A percentile compares a stretch with the other conserved stretches of the same genome.
Conservation (phyloP, 2,888 invertebrate genomes). For the Busseola fusca region DNA sequence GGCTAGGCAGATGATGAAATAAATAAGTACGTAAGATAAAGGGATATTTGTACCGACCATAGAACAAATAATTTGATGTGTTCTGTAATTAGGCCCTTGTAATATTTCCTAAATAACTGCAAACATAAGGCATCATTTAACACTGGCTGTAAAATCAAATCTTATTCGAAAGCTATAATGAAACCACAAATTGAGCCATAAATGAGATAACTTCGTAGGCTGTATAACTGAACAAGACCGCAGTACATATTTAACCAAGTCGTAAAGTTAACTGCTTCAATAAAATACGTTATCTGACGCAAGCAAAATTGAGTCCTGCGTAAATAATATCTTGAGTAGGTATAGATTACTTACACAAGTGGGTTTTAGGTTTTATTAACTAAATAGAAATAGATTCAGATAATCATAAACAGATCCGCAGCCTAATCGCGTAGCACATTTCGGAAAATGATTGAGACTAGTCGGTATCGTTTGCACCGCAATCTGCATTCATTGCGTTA, state of each 20-base stretch:
- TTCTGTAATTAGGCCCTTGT: neutral
- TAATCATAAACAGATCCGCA: neutral
- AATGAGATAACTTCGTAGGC: slow-evolving; percentile 61
- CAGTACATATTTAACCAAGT: slow-evolving; percentile 69
- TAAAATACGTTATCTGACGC: slow-evolving; percentile 79
- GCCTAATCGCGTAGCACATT: too few species aligned
- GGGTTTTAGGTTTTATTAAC: neutral
- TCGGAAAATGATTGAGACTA: too few species aligned
- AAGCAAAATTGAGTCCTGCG: slow-evolving; percentile 75
- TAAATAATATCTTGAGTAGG: slow-evolving; percentile 68
- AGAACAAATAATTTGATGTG: neutral
- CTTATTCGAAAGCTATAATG: slow-evolving; percentile 54
- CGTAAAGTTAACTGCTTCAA: slow-evolving; percentile 76
- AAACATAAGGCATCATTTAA: slow-evolving; percentile 19
- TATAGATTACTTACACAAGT: slow-evolving; percentile 6
- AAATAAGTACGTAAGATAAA: too few species aligned
- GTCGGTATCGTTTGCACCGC: too few species aligned
- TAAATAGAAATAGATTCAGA: neutral
- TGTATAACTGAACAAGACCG: slow-evolving; percentile 51
- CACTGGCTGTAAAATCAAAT: slow-evolving; percentile 46
- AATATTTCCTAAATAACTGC: slow-evolving; percentile 4
- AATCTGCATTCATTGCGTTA: too few species aligned
- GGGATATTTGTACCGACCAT: neutral
- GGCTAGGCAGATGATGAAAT: too few species aligned
- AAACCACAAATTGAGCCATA: slow-evolving; percentile 61